Percentiles rank a stretch among this genome's conserved stretches.
Evolutionary conservation across 2,888 invertebrate species (phyloP).

Genomic region (Papilio gigon): DNA sequence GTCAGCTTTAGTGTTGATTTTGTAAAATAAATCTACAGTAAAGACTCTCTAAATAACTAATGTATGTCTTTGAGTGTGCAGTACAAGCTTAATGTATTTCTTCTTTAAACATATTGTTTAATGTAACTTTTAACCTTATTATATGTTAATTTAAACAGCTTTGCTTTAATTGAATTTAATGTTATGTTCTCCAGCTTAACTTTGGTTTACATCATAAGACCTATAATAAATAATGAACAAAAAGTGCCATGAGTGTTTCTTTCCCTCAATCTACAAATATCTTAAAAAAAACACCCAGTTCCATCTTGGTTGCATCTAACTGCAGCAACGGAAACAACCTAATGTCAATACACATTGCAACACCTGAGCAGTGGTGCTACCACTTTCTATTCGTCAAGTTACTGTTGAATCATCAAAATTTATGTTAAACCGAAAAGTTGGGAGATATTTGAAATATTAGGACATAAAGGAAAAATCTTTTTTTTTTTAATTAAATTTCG

Average conservation of each 20-base stretch:
- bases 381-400: too few relatives aligned
- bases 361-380: too few relatives aligned
- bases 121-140: slow-evolving; percentile 21
- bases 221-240: slow-evolving; percentile 14
- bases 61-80: background rate
- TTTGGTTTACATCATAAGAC: slow-evolving; percentile 7
- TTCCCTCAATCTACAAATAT: background rate
- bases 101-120: slow-evolving; percentile 24
- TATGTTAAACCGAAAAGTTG: too few relatives aligned
- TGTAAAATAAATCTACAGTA: background rate
- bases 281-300: too few relatives aligned
- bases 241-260: background rate
- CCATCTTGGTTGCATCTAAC: too few relatives aligned
- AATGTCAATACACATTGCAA: too few relatives aligned
- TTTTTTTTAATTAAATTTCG: too few relatives aligned
- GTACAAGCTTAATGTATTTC: slow-evolving; percentile 40
- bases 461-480: too few relatives aligned
- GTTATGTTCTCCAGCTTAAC: slow-evolving; percentile 16
- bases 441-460: too few relatives aligned
- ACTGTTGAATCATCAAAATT: too few relatives aligned
- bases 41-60: background rate
- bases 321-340: too few relatives aligned
- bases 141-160: slow-evolving; percentile 20
- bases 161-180: slow-evolving; percentile 20
- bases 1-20: background rate